A percentile compares a stretch with the other conserved stretches of the same genome.
Conservation (phyloP, 2,888 invertebrate genomes). For the Epicampocera succincta region DNA sequence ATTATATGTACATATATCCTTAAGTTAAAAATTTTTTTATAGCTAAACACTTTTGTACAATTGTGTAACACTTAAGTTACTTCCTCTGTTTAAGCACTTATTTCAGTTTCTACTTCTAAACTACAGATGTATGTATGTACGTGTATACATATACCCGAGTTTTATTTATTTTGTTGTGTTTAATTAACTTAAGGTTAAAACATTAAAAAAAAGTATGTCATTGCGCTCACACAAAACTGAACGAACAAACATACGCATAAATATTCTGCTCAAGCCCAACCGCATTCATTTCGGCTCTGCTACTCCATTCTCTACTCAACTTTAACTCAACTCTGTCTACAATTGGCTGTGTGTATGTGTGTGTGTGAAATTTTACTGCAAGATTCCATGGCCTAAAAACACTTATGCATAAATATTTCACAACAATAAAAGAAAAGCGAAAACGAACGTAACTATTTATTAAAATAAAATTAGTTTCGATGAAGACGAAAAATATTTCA, state of each 20-base stretch:
- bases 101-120: slow-evolving; percentile 2
- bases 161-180: slow-evolving; percentile 41
- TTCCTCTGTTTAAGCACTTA: slow-evolving; percentile 41
- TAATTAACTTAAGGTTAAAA: slow-evolving; percentile 62
- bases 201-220: slow-evolving; percentile 59
- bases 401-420: slow-evolving; percentile 53
- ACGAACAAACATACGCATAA: slow-evolving; percentile 54
- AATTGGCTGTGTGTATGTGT: slow-evolving; percentile 21
- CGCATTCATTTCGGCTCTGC: slow-evolving; percentile 2
- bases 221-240: slow-evolving; percentile 54
- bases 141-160: neutral
- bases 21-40: slow-evolving; percentile 27
- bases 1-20: neutral
- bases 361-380: slow-evolving; percentile 49
- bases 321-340: slow-evolving; percentile 39
- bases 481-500: slow-evolving; percentile 25
- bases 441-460: slow-evolving; percentile 27
- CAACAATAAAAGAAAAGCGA: slow-evolving; percentile 28
- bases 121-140: neutral
- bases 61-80: slow-evolving; percentile 27
- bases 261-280: slow-evolving; percentile 9
- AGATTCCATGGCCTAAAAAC: slow-evolving; percentile 62
- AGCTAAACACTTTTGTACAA: slow-evolving; percentile 12
- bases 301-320: slow-evolving; percentile 24
- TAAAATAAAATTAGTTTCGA: slow-evolving; percentile 55